A percentile compares a stretch with the other conserved stretches of the same genome.
Conservation (phyloP, 2,113 vertebrate species). For the Zeus faber region DNA sequence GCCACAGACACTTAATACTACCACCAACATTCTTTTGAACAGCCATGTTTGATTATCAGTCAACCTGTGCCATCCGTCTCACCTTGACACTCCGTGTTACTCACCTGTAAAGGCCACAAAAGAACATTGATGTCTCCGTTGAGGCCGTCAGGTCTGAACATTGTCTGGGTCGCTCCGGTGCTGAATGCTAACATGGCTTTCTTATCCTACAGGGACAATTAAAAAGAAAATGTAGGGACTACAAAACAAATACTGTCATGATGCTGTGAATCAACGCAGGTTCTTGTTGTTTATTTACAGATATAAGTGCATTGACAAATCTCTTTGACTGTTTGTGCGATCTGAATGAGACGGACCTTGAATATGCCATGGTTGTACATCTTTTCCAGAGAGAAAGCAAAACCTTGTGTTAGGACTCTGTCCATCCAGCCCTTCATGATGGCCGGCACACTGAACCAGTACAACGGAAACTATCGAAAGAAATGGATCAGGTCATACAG, state of each 20-base stretch:
- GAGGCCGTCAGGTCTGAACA: conserved; percentile 76
- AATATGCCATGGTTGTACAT: conserved; percentile 80
- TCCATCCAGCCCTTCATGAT: conserved; percentile 87
- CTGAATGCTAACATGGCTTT: conserved; percentile 82
- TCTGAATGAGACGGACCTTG: conserved; percentile 63
- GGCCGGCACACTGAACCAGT: conserved; percentile 83
- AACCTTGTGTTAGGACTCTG: conserved; percentile 73
- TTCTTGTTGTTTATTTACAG: no score
- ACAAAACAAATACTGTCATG: neutral
- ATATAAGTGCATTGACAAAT: no score
- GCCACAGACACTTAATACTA: neutral
- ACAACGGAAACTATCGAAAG: conserved; percentile 77
- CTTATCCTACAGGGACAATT: conserved; percentile 69
- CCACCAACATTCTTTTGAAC: neutral
- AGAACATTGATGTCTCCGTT: conserved; percentile 83
- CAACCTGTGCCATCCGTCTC: no score
- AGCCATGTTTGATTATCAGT: no score
- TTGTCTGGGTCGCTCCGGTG: conserved; percentile 73
- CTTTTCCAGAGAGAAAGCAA: conserved; percentile 71
- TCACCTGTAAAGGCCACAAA: conserved; percentile 87
- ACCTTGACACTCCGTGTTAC: conserved; percentile 6
- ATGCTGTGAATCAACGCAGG: no score
- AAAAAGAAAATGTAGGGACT: neutral
- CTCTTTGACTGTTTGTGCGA: neutral
- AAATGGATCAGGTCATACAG: neutral